Conservation (phyloP, 2,797 vertebrate species). For the Pangasius sanitwongsei region DNA sequence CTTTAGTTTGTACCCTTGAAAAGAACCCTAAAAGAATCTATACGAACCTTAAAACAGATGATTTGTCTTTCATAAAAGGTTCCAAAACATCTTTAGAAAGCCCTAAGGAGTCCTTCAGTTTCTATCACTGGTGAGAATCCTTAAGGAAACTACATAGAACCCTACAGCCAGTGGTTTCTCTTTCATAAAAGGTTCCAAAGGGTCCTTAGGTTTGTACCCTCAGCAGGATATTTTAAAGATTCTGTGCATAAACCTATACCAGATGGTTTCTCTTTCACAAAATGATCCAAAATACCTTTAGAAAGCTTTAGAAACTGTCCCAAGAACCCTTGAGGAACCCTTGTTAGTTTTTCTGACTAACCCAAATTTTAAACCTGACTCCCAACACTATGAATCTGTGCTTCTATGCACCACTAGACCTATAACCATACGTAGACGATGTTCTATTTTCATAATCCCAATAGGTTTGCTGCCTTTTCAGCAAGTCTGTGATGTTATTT, state of each 20-base stretch:
- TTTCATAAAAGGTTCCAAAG: background rate
- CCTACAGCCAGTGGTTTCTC: background rate
- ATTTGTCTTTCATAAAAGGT: background rate
- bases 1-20: background rate
- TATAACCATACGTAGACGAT: background rate
- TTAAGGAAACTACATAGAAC: background rate
- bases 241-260: background rate
- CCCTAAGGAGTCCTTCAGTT: background rate
- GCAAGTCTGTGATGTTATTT: background rate
- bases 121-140: too few relatives aligned
- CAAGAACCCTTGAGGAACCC: conserved; percentile 6
- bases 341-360: background rate
- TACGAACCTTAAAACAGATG: background rate
- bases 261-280: background rate
- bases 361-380: background rate
- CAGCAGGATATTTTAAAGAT: background rate
- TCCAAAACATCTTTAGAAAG: background rate
- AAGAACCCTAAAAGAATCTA: background rate
- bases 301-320: background rate
- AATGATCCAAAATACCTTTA: background rate
- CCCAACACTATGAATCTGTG: background rate
- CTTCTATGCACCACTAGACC: background rate
- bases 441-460: background rate
- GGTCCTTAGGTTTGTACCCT: background rate
- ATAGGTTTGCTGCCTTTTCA: background rate